Conservation (phyloP, 2,797 vertebrate genomes). For the Myotis myotis region DNA sequence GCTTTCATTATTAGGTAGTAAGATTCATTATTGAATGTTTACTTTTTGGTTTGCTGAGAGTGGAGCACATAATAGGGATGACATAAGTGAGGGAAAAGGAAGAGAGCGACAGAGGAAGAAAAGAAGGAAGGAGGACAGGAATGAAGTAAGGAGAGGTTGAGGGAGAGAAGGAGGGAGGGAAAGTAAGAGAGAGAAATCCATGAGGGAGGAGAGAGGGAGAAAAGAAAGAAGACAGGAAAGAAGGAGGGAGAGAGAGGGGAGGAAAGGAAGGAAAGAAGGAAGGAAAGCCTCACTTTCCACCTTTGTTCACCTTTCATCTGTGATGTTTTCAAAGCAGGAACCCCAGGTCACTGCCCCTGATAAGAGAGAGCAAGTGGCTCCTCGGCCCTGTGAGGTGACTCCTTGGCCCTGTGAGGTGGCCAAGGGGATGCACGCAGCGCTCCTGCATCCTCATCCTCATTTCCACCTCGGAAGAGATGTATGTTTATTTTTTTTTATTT, state of each 20-base stretch:
- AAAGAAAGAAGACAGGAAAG: too few relatives aligned
- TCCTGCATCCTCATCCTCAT: background rate
- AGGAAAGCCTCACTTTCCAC: background rate
- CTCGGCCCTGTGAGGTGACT: background rate
- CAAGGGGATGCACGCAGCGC: fast-evolving
- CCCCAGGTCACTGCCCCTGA: too few relatives aligned
- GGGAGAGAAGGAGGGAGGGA: background rate
- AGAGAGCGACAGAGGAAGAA: background rate
- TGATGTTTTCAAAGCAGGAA: background rate
- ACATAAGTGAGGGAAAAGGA: background rate
- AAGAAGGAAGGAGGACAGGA: background rate
- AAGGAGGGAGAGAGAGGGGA: too few relatives aligned
- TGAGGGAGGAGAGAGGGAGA: background rate
- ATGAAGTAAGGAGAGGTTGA: too few relatives aligned
- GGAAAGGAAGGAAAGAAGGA: background rate
- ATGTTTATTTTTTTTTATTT: too few relatives aligned
- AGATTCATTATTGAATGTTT: background rate
- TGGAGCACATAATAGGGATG: background rate
- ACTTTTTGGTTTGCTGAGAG: background rate
- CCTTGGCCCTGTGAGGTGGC: too few relatives aligned
- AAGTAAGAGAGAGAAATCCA: background rate
- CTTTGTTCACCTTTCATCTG: background rate
- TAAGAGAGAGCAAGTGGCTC: background rate
- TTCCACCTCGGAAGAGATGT: background rate
- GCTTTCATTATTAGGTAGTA: background rate